Conservation (phyloP, 2,888 invertebrate species). For the Cerceris rybyensis region DNA sequence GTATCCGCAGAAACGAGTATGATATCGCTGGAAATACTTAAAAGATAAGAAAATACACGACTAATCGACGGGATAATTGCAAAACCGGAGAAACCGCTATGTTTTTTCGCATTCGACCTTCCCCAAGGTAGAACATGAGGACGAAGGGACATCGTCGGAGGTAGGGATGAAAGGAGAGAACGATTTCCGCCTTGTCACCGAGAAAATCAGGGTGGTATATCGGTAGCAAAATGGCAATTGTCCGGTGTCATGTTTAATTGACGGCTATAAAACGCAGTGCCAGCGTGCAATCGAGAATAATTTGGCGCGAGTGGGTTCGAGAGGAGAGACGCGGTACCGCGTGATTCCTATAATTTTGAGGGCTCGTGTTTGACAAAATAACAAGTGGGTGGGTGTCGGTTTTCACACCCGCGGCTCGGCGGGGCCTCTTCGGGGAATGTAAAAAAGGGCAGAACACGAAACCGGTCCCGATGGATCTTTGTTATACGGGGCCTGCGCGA, state of each 20-base stretch:
- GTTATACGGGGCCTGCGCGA: conserved; percentile 67
- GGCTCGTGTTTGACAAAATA: conserved; percentile 78
- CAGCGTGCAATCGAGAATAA: conserved; percentile 50
- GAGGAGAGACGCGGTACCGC: conserved; percentile 39
- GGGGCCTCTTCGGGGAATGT: conserved; percentile 77
- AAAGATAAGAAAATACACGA: neutral
- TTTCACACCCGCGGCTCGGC: conserved; percentile 80
- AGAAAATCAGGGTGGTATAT: neutral
- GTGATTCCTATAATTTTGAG: conserved; percentile 78
- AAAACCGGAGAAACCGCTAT: neutral
- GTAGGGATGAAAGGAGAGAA: neutral
- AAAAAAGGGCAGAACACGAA: conserved; percentile 77
- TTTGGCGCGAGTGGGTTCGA: conserved; percentile 23
- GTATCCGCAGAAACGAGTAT: neutral
- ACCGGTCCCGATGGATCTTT: conserved; percentile 81
- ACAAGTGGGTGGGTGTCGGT: conserved; percentile 81
- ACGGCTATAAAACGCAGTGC: conserved; percentile 67
- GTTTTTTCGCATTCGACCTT: neutral
- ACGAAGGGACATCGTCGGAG: no score
- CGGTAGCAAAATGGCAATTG: conserved; percentile 59
- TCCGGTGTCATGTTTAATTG: conserved; percentile 71
- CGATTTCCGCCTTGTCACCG: neutral
- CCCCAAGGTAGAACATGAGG: no score
- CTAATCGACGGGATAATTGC: conserved; percentile 3
- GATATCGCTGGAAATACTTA: neutral